phyloP scores from a whole-genome alignment of 2,888 invertebrate genomes.

The Aphodius granarius region DNA sequence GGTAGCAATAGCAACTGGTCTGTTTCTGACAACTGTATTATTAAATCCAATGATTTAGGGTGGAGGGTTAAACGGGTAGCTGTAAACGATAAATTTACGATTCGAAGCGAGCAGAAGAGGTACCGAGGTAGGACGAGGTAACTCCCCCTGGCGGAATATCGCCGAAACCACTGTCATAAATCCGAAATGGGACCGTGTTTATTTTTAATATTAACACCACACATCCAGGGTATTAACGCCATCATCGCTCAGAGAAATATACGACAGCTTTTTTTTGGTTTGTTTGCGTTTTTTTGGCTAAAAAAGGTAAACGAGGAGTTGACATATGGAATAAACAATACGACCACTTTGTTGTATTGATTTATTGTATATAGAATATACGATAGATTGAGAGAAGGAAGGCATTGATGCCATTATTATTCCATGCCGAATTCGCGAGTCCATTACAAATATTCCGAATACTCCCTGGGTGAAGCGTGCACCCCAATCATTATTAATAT shows the following conservation, averaged over 20 bases:
- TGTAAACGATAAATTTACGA: not conserved
- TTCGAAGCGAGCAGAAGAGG: not conserved
- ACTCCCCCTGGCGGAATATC: not conserved
- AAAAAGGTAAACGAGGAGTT: not conserved
- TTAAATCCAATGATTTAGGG: constrained; percentile 43
- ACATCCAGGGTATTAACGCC: not conserved
- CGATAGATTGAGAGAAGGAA: no score
- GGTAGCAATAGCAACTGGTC: constrained; percentile 29
- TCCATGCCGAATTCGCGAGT: not conserved
- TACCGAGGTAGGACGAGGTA: not conserved
- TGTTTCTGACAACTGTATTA: constrained; percentile 43
- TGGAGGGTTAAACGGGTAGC: constrained; percentile 5
- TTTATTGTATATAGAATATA: no score
- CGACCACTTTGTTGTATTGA: no score
- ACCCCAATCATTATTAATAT: not conserved
- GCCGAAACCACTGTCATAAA: not conserved
- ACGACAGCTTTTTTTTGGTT: not conserved
- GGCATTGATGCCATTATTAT: not conserved
- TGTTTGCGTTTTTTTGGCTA: not conserved
- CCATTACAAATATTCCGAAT: not conserved
- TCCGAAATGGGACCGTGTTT: not conserved
- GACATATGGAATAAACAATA: not conserved
- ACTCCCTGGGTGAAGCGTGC: not conserved
- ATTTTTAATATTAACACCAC: not conserved
- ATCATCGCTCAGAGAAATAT: not conserved